Evolutionary conservation across 2,888 invertebrate genomes (phyloP).

Genomic region (Aporophyla nigra): DNA sequence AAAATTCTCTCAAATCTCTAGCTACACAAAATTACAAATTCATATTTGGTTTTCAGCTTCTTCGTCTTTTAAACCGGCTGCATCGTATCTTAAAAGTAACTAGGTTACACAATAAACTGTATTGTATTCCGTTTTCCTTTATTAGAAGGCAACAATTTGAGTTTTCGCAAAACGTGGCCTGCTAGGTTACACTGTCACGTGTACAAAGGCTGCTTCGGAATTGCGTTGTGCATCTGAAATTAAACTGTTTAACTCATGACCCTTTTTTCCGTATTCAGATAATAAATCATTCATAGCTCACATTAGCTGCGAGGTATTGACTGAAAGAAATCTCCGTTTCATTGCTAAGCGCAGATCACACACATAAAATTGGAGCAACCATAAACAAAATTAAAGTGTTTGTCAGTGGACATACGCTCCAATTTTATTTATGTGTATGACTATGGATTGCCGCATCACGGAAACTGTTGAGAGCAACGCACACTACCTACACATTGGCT

Average conservation of each 20-base stretch:
- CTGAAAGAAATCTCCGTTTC: constrained; percentile 28
- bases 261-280: background rate
- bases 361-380: constrained; percentile 22
- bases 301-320: constrained; percentile 29
- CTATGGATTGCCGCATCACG: constrained; percentile 48
- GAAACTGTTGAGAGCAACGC: constrained; percentile 33
- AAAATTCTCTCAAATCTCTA: constrained; percentile 8
- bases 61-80: constrained; percentile 9
- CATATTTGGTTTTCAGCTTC: background rate
- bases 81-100: constrained; percentile 11
- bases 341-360: constrained; percentile 43
- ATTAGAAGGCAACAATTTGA: background rate
- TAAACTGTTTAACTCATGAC: background rate
- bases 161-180: background rate
- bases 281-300: constrained; percentile 13
- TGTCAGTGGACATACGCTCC: constrained; percentile 50
- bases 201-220: background rate
- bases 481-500: constrained; percentile 21
- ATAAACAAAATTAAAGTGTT: constrained; percentile 56
- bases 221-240: constrained; percentile 17
- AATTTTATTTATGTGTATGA: constrained; percentile 51
- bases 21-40: background rate
- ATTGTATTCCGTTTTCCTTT: constrained; percentile 15
- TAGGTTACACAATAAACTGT: constrained; percentile 15
- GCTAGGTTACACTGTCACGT: constrained; percentile 1